Percentiles rank a stretch among this genome's conserved stretches.
Conservation (phyloP, 2,888 invertebrate genomes). For the Hedychridium roseum region DNA sequence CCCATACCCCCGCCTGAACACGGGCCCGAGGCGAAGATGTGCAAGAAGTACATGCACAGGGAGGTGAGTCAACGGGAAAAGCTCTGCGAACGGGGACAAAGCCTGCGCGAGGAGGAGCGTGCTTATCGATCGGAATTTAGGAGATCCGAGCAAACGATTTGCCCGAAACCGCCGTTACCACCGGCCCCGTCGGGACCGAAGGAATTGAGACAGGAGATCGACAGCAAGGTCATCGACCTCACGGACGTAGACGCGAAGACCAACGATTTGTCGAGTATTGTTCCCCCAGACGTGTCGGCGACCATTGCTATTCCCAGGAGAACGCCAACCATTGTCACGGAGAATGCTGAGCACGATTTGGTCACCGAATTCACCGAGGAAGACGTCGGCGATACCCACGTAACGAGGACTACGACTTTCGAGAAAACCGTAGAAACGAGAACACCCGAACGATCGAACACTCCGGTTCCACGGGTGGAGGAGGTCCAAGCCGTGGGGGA, state of each 20-base stretch:
- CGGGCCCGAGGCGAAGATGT: constrained; percentile 34
- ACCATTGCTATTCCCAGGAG: constrained; percentile 52
- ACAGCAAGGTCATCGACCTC: constrained; percentile 23
- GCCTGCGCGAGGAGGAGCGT: constrained; percentile 45
- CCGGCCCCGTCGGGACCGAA: constrained; percentile 20
- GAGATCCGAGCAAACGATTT: constrained; percentile 32
- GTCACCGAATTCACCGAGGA: constrained; percentile 57
- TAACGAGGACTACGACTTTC: constrained; percentile 56
- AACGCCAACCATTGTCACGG: no score
- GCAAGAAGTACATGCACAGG: constrained; percentile 30
- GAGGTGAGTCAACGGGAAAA: constrained; percentile 40
- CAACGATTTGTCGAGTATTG: constrained; percentile 46
- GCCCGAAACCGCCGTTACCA: constrained; percentile 33
- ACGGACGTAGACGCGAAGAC: constrained; percentile 18
- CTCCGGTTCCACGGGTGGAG: constrained; percentile 17
- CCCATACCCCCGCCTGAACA: constrained; percentile 26
- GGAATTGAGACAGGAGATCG: constrained; percentile 25
- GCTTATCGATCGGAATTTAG: constrained; percentile 39
- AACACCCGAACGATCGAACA: constrained; percentile 32
- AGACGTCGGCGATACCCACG: constrained; percentile 57
- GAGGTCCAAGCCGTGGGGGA: constrained; percentile 18
- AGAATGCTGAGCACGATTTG: constrained; percentile 56
- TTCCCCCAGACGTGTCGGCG: constrained; percentile 49
- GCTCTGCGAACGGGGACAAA: constrained; percentile 24
- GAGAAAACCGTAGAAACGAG: constrained; percentile 57